Percentiles rank a stretch among this genome's conserved stretches.
phyloP scores from a whole-genome alignment of 1,140 invertebrate species.

The Sinella curviseta region DNA sequence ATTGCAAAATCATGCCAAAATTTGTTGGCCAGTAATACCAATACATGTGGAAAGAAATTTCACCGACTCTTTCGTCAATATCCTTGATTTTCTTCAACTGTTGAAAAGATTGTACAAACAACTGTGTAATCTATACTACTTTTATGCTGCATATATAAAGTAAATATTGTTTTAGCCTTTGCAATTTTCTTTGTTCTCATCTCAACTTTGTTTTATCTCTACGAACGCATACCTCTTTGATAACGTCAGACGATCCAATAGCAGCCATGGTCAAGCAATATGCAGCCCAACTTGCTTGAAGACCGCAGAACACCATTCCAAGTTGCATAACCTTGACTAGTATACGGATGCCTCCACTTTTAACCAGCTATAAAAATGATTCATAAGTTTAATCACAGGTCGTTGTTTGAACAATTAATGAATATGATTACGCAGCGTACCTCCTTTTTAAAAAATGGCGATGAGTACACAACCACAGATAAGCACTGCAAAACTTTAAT shows the following conservation, averaged over 20 bases:
- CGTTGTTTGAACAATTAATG: neutral
- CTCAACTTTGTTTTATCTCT: neutral
- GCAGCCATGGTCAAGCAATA: constrained; percentile 23
- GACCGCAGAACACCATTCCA: neutral
- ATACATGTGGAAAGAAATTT: constrained; percentile 41
- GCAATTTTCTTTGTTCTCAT: too few species aligned
- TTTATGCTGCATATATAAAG: too few species aligned
- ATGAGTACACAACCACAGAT: constrained; percentile 31
- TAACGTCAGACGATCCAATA: neutral
- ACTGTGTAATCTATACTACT: neutral
- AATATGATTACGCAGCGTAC: neutral
- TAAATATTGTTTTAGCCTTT: too few species aligned
- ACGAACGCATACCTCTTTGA: neutral
- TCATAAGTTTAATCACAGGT: too few species aligned
- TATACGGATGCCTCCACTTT: constrained; percentile 28
- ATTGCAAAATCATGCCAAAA: constrained; percentile 41
- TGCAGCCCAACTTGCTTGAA: constrained; percentile 33
- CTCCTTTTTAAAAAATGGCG: constrained; percentile 30
- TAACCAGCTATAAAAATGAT: too few species aligned
- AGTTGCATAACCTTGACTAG: constrained; percentile 24
- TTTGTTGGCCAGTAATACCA: constrained; percentile 46
- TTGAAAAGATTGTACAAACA: neutral
- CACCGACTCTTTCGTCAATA: constrained; percentile 38
- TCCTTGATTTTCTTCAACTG: constrained; percentile 31
- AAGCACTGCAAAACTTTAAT: constrained; percentile 34